Conservation (phyloP, 2,888 invertebrate species). For the Dilophus febrilis region DNA sequence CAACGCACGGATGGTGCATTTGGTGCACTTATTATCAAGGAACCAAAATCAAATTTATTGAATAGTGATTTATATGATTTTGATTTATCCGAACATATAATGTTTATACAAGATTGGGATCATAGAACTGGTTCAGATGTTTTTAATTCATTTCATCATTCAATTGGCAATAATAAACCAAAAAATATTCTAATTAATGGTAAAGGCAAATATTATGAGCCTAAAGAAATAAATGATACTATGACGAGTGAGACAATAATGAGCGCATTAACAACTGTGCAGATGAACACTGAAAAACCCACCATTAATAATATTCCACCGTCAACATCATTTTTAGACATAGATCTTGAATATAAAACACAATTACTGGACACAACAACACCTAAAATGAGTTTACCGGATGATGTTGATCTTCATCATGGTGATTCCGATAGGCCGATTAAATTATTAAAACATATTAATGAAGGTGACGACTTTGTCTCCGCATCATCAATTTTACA, state of each 20-base stretch:
- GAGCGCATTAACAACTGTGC: background rate
- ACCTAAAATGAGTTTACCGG: background rate
- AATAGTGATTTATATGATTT: slow-evolving; percentile 56
- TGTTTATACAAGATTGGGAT: slow-evolving; percentile 71
- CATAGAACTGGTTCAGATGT: slow-evolving; percentile 51
- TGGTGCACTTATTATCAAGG: slow-evolving; percentile 58
- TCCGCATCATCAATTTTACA: no score
- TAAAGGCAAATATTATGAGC: slow-evolving; percentile 34
- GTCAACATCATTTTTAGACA: background rate
- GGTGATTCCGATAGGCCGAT: background rate
- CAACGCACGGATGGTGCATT: slow-evolving; percentile 76
- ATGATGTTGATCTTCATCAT: background rate
- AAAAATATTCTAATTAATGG: slow-evolving; percentile 70
- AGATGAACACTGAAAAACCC: background rate
- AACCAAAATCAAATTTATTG: slow-evolving; percentile 43
- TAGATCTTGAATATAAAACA: background rate
- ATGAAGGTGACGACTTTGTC: no score
- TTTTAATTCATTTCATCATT: slow-evolving; percentile 74
- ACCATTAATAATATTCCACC: no score
- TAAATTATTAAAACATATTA: background rate
- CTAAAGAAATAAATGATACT: background rate
- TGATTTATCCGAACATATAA: slow-evolving; percentile 57
- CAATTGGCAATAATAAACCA: slow-evolving; percentile 66
- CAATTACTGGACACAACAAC: no score
- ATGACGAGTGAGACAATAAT: background rate